These are phyloP conservation scores for Cyaniris semiargus DNA, from an alignment of 2,888 invertebrate genomes.

Conservation along the genomic window DNA sequence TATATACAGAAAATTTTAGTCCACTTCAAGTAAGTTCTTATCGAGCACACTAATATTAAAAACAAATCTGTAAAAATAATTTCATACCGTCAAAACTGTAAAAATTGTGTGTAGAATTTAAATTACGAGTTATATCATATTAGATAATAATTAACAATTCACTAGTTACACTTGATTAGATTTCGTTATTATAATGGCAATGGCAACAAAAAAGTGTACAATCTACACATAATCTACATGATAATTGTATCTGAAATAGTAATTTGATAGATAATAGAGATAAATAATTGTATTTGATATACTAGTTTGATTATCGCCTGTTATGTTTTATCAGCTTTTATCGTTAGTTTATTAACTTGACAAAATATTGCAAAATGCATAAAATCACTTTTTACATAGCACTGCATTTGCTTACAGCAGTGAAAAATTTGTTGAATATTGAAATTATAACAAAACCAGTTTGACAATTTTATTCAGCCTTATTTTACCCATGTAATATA, in stretches of 20 bases:
- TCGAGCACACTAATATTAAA: not conserved
- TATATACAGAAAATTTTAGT: not conserved
- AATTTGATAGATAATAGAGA: not conserved
- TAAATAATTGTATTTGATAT: not conserved
- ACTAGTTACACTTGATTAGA: not conserved
- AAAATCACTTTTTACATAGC: not conserved
- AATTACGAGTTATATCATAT: not conserved
- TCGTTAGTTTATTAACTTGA: not conserved
- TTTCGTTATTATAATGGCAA: not conserved
- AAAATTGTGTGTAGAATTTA: not conserved
- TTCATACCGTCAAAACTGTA: not conserved
- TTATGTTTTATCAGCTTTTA: not conserved
- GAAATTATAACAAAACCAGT: slow-evolving; percentile 5
- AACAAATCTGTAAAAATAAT: not conserved
- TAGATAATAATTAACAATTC: not conserved
- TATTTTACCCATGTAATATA: slow-evolving; percentile 5
- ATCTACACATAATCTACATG: not conserved
- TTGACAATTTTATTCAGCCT: slow-evolving; percentile 14
- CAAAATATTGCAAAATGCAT: slow-evolving; percentile 3
- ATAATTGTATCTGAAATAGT: not conserved
- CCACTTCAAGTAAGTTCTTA: not conserved
- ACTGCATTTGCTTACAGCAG: not conserved
- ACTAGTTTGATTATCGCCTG: not conserved
- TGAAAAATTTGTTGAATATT: not conserved
- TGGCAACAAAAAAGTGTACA: not conserved